A percentile compares a stretch with the other conserved stretches of the same genome.
phyloP scores from a whole-genome alignment of 2,113 vertebrate species.

The Tetrao urogallus region DNA sequence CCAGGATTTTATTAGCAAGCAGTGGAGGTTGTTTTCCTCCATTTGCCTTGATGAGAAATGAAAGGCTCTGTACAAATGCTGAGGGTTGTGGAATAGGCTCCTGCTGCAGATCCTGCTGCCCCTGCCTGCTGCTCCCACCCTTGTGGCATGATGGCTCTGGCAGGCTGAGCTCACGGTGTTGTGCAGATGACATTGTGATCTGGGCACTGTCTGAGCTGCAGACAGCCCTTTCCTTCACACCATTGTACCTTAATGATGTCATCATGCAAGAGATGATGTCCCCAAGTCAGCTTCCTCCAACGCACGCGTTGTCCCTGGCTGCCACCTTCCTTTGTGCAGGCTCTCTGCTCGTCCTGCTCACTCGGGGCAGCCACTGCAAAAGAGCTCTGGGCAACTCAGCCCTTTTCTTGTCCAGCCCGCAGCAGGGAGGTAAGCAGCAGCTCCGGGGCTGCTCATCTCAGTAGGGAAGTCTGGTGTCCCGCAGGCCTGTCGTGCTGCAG shows the following conservation, averaged over 20 bases:
- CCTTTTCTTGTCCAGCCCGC: neutral
- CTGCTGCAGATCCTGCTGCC: neutral
- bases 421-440: neutral
- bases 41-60: neutral
- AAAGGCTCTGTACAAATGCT: rapidly evolving
- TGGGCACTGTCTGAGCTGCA: neutral
- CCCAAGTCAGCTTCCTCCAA: neutral
- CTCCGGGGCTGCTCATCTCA: neutral
- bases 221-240: rapidly evolving
- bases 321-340: neutral
- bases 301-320: neutral
- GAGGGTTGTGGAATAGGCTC: rapidly evolving
- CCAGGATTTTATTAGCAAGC: neutral
- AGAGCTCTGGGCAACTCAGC: rapidly evolving
- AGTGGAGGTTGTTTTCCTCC: neutral
- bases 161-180: rapidly evolving
- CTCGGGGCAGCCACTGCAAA: neutral
- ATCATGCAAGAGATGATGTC: rapidly evolving
- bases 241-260: too few species aligned
- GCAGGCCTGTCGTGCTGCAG: rapidly evolving
- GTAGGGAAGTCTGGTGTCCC: neutral
- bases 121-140: rapidly evolving
- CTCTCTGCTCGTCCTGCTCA: neutral
- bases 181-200: neutral
- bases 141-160: rapidly evolving